Conservation (phyloP, 1,140 invertebrate genomes). For the Drosophila persimilis region DNA sequence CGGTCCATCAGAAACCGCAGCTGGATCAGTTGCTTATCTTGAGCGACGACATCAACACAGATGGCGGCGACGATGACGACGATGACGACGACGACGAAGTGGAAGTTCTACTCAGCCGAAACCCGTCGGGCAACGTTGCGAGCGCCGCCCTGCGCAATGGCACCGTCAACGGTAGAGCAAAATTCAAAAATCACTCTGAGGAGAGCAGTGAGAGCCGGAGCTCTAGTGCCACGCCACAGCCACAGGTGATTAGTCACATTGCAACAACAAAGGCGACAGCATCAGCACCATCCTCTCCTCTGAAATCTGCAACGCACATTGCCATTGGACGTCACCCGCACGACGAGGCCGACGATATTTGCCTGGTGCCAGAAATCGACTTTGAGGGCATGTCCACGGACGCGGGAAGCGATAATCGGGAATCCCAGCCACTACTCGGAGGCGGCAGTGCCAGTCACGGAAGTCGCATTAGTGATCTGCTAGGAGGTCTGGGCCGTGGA, state of each 20-base stretch:
- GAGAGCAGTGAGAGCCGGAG: slow-evolving; percentile 51
- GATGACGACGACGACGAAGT: slow-evolving; percentile 59
- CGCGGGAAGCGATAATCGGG: slow-evolving; percentile 89
- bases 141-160: slow-evolving; percentile 44
- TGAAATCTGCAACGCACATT: slow-evolving; percentile 51
- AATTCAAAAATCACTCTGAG: slow-evolving; percentile 37
- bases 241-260: slow-evolving; percentile 59
- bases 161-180: slow-evolving; percentile 2
- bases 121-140: slow-evolving; percentile 20
- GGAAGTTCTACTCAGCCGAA: slow-evolving; percentile 52
- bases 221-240: slow-evolving; percentile 18
- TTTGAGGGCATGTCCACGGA: slow-evolving; percentile 86
- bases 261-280: slow-evolving; percentile 42
- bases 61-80: slow-evolving; percentile 53
- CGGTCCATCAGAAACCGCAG: slow-evolving; percentile 40
- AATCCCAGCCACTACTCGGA: slow-evolving; percentile 94
- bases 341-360: slow-evolving; percentile 78
- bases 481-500: slow-evolving; percentile 62
- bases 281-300: slow-evolving; percentile 51
- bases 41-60: slow-evolving; percentile 33
- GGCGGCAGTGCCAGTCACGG: slow-evolving; percentile 84
- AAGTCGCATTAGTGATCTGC: slow-evolving; percentile 66
- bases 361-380: slow-evolving; percentile 80
- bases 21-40: slow-evolving; percentile 41
- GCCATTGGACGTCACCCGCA: slow-evolving; percentile 51